Conservation (phyloP, 2,797 vertebrate species). For the Poeciliopsis turneri region DNA sequence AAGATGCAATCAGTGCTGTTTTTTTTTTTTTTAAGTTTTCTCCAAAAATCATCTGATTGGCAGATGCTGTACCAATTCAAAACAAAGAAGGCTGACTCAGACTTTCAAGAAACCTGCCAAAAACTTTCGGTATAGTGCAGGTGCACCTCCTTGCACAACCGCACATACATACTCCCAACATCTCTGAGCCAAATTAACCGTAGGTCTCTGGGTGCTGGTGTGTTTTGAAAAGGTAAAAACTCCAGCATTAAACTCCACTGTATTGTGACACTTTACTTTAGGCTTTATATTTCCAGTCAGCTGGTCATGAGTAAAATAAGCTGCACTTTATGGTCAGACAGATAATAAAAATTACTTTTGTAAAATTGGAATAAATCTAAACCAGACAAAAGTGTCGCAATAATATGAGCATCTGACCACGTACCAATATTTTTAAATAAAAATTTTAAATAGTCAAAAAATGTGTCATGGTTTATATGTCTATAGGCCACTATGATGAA, state of each 20-base stretch:
- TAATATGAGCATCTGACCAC: conserved; percentile 38
- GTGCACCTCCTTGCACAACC: neutral
- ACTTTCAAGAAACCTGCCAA: conserved; percentile 38
- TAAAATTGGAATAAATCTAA: conserved; percentile 34
- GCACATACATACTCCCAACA: conserved; percentile 3
- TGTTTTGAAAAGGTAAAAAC: conserved; percentile 45
- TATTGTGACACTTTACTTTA: conserved; percentile 64
- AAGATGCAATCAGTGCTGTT: conserved; percentile 40
- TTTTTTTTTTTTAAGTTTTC: conserved; percentile 10
- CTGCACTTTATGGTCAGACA: conserved; percentile 41
- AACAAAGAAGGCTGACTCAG: conserved; percentile 50
- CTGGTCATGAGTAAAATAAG: conserved; percentile 59
- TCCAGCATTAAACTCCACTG: conserved; percentile 49
- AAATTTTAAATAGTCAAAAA: conserved; percentile 7
- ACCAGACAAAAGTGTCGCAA: conserved; percentile 22
- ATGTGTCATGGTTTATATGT: neutral
- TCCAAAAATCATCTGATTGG: conserved; percentile 40
- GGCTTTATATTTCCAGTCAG: conserved; percentile 71
- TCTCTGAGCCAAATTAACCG: conserved; percentile 24
- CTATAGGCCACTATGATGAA: neutral
- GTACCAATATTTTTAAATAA: conserved; percentile 12
- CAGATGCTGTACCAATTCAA: conserved; percentile 37
- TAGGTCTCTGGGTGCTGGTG: conserved; percentile 6
- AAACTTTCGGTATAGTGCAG: conserved; percentile 40
- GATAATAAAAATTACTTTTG: conserved; percentile 30